Evolutionary conservation across 2,888 invertebrate species (phyloP), one percentile per base, ranked within the genome.

Genomic region (Catotricha subobsoleta): DNA sequence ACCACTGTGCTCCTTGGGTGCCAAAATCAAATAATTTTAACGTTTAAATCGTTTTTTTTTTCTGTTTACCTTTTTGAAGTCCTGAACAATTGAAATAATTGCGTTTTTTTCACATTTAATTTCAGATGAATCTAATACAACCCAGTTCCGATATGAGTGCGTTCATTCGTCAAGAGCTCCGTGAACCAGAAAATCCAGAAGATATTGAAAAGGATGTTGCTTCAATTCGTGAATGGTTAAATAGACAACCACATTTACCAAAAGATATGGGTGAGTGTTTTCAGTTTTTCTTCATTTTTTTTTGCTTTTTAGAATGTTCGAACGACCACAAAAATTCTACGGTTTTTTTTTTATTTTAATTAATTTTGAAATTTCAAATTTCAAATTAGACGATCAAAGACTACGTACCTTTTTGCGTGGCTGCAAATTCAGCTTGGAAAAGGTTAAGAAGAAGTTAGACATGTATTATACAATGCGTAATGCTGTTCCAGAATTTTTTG

Each of bases 401-500:
- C 65, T 86, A 48, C 72, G 80, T 69, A 82, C 81, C 42, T 86
- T 84, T 65, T 70, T 87, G 46, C 72, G 86, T 12, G 83, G 84
- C 20, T 81, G 82, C 65, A 86, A 84, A 65, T 86, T 84, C 64
- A 84, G 84, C 41, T 57, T 86, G 57, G 86, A 86, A 62, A 82
- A 81, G 64, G 76, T 80, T 58, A 86, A 86, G 64, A 72, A 73
- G 54, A 86, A 86, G 61, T 62, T 86, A 54, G 86, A 86, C 60
- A 82, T 84, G 80, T 86, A 83, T 62, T 84, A 83, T 59, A 84
- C 86, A 9, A 81, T 84, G 80, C 69, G 83, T 18, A 70, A 77
- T 5, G 80, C 82, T 1, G 74, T 80, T 25, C 86, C 87, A 0
- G 86, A 87, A 56, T 80, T 86, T 62, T 86, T 84, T 60, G 65